Evolutionary conservation across 2,888 invertebrate genomes (phyloP).

Genomic region (Invenusta paracnida): DNA sequence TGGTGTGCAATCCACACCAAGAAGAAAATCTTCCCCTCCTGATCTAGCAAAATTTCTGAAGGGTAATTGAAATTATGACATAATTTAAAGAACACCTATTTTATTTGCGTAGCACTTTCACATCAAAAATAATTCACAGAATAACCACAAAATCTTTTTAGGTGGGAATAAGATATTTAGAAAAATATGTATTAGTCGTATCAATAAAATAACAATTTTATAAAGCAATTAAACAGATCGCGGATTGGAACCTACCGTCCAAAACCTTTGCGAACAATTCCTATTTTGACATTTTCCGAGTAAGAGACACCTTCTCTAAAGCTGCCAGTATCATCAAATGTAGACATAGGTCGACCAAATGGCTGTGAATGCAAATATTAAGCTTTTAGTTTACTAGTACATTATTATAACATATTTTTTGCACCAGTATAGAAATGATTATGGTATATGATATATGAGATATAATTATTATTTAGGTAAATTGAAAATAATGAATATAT

Average conservation of each 20-base stretch:
- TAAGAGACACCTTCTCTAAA: background rate
- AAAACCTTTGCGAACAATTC: constrained; percentile 9
- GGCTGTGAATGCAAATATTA: too few relatives aligned
- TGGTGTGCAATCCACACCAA: background rate
- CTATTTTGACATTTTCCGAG: constrained; percentile 16
- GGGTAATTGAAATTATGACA: background rate
- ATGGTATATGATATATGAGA: too few relatives aligned
- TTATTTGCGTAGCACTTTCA: too few relatives aligned
- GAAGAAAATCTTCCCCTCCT: constrained; percentile 37
- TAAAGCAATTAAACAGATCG: background rate
- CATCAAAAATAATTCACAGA: too few relatives aligned
- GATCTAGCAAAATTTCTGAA: constrained; percentile 34
- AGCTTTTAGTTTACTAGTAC: too few relatives aligned
- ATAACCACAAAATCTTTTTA: too few relatives aligned
- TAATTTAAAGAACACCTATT: background rate
- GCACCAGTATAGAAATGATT: too few relatives aligned
- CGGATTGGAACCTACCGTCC: background rate
- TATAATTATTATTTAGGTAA: too few relatives aligned
- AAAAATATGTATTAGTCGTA: background rate
- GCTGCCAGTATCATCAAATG: background rate
- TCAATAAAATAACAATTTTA: background rate
- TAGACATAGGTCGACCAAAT: background rate
- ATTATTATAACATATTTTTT: too few relatives aligned
- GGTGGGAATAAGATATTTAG: too few relatives aligned
- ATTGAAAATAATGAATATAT: too few relatives aligned